These are phyloP conservation scores for Leptoteleia sp. DNA, from an alignment of 1,140 invertebrate species.

Conservation along the genomic window DNA sequence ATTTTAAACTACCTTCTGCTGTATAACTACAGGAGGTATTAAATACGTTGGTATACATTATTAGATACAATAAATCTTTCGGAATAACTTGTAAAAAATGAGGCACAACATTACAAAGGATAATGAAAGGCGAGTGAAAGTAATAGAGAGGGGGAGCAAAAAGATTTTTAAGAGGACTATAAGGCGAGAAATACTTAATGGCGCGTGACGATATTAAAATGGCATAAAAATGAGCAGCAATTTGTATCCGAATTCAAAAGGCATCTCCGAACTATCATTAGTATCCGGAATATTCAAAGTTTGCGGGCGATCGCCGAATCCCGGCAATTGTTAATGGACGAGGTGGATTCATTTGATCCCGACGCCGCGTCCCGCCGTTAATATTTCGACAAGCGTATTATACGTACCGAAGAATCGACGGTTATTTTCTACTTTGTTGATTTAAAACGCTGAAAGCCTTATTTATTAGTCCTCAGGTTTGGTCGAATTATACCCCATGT, in stretches of 20 bases:
- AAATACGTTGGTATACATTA: slow-evolving; percentile 35
- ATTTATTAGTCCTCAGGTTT: slow-evolving; percentile 62
- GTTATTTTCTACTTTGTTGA: slow-evolving; percentile 15
- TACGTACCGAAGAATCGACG: slow-evolving; percentile 18
- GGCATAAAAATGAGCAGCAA: slow-evolving; percentile 81
- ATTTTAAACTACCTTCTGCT: slow-evolving; percentile 12
- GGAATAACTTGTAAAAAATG: slow-evolving; percentile 56
- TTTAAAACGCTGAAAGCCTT: slow-evolving; percentile 51
- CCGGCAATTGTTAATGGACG: slow-evolving; percentile 27
- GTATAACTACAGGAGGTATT: slow-evolving; percentile 17
- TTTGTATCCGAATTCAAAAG: slow-evolving; percentile 80
- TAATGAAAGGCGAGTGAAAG: slow-evolving; percentile 57
- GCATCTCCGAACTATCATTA: slow-evolving; percentile 65
- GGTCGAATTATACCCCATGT: slow-evolving; percentile 62
- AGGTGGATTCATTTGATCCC: slow-evolving; percentile 11
- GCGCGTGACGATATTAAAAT: slow-evolving; percentile 81
- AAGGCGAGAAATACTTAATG: slow-evolving; percentile 79
- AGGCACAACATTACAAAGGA: slow-evolving; percentile 43
- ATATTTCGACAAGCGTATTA: no score
- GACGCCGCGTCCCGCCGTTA: background rate
- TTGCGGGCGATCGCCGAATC: background rate
- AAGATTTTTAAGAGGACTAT: slow-evolving; percentile 60
- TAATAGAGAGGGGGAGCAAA: slow-evolving; percentile 50
- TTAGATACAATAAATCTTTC: slow-evolving; percentile 44
- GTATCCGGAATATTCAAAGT: slow-evolving; percentile 29